Evolutionary conservation across 1,140 invertebrate genomes (phyloP).

Genomic region (Agrypnia vestita): DNA sequence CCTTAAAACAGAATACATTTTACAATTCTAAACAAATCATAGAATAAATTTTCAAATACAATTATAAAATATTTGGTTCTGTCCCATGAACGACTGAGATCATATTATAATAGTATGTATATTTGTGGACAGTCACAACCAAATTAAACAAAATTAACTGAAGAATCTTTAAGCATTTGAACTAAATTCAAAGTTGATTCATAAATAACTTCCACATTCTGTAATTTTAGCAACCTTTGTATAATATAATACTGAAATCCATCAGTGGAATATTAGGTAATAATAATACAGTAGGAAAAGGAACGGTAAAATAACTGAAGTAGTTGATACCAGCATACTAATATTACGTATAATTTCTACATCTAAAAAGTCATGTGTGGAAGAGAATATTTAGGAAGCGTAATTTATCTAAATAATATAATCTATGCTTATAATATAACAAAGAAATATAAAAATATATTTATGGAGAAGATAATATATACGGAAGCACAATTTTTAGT

Average conservation of each 20-base stretch:
- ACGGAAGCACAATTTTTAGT: too few species aligned
- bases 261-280: not conserved
- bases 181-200: too few species aligned
- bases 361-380: too few species aligned
- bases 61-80: conserved; percentile 67
- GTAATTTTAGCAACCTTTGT: not conserved
- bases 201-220: too few species aligned
- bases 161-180: not conserved
- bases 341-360: too few species aligned
- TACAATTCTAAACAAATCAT: conserved; percentile 42
- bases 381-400: conserved; percentile 18
- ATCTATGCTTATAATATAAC: too few species aligned
- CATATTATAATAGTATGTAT: conserved; percentile 36
- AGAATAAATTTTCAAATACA: conserved; percentile 43
- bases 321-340: too few species aligned
- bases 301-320: too few species aligned
- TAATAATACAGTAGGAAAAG: too few species aligned
- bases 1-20: conserved; percentile 34
- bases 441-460: too few species aligned
- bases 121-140: not conserved
- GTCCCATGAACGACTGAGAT: conserved; percentile 62
- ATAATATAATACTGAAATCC: not conserved
- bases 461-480: too few species aligned
- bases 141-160: not conserved
- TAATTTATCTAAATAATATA: not conserved